These are phyloP conservation scores for Hermaeophaga mercurialis DNA, from an alignment of 2,888 invertebrate species.

Conservation along the genomic window DNA sequence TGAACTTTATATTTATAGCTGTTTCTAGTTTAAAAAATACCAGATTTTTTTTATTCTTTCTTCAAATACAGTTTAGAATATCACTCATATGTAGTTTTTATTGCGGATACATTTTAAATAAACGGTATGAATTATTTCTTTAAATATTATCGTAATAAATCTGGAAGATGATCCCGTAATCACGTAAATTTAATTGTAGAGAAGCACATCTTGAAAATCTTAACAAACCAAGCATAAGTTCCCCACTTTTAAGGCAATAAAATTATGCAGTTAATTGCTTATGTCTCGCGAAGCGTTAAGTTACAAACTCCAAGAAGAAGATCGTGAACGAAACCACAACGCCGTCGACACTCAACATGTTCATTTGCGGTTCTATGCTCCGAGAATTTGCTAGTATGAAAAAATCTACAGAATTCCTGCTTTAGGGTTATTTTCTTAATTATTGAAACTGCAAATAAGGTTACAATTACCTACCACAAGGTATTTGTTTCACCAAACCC, in stretches of 20 bases:
- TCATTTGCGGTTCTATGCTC: slow-evolving; percentile 28
- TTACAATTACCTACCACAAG: too few relatives aligned
- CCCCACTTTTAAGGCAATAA: slow-evolving; percentile 53
- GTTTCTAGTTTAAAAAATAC: too few relatives aligned
- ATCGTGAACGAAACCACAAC: slow-evolving; percentile 50
- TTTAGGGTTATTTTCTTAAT: neutral
- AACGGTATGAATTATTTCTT: too few relatives aligned
- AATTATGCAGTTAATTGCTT: slow-evolving; percentile 59
- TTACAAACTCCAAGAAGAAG: slow-evolving; percentile 51
- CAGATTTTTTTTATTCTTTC: too few relatives aligned
- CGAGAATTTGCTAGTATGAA: slow-evolving; percentile 19
- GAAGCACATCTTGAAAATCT: slow-evolving; percentile 14
- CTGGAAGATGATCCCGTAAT: neutral
- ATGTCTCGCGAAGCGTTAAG: slow-evolving; percentile 56
- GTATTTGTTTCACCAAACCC: too few relatives aligned
- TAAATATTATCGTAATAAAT: neutral
- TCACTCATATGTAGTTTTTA: too few relatives aligned
- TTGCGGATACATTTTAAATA: too few relatives aligned
- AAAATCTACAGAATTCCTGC: too few relatives aligned
- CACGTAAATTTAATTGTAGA: slow-evolving; percentile 6
- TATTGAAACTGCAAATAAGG: neutral
- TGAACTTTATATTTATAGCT: too few relatives aligned
- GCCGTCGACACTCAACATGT: slow-evolving; percentile 38
- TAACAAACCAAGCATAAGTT: slow-evolving; percentile 50
- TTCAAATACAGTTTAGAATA: too few relatives aligned